Percentiles rank a stretch among this genome's conserved stretches.
These are phyloP conservation scores for Andricus curvator DNA, from an alignment of 2,888 invertebrate genomes.

Conservation along the genomic window DNA sequence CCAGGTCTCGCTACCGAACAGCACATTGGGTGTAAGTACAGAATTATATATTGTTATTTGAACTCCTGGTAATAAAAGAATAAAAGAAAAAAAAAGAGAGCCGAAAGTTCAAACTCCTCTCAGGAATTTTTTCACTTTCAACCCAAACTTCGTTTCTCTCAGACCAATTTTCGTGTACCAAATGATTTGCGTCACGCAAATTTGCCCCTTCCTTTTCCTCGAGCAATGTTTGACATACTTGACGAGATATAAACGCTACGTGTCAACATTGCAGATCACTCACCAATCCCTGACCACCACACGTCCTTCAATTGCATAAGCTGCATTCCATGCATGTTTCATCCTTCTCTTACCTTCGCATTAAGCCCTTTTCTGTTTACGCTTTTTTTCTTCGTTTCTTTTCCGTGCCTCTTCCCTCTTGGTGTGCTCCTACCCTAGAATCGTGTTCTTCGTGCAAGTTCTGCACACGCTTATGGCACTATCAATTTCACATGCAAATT, in stretches of 20 bases:
- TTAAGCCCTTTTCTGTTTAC: background rate
- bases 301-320: slow-evolving; percentile 60
- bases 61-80: too few relatives aligned
- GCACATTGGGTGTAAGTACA: too few relatives aligned
- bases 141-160: background rate
- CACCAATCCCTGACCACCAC: slow-evolving; percentile 56
- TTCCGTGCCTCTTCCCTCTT: background rate
- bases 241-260: slow-evolving; percentile 66
- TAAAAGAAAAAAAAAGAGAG: too few relatives aligned
- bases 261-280: slow-evolving; percentile 64
- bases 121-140: slow-evolving; percentile 27
- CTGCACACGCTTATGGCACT: slow-evolving; percentile 55
- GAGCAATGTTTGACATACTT: slow-evolving; percentile 54
- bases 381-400: background rate
- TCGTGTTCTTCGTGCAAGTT: slow-evolving; percentile 44
- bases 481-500: slow-evolving; percentile 68
- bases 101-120: slow-evolving; percentile 23
- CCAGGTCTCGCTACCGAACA: too few relatives aligned
- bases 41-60: too few relatives aligned
- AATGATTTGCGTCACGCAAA: slow-evolving; percentile 42
- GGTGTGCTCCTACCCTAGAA: slow-evolving; percentile 8
- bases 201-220: slow-evolving; percentile 47
- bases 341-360: slow-evolving; percentile 37
- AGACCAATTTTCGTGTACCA: slow-evolving; percentile 23
- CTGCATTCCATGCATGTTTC: slow-evolving; percentile 25